Percentiles rank a stretch among this genome's conserved stretches.
phyloP scores from a whole-genome alignment of 2,888 invertebrate species.

The Exephanes ischioxanthus region DNA sequence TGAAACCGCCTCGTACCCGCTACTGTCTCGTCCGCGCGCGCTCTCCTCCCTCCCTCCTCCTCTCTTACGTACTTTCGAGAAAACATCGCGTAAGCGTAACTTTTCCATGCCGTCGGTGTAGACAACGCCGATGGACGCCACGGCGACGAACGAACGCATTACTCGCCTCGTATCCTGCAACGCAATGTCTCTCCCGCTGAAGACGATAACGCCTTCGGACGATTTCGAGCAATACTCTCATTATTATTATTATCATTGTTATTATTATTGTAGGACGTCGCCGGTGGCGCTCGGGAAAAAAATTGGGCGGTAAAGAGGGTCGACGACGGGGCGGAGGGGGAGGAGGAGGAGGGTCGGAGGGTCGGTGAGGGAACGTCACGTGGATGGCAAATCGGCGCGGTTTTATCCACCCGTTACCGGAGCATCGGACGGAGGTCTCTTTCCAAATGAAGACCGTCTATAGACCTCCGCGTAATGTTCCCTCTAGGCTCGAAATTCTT shows the following conservation, averaged over 20 bases:
- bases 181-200: neutral
- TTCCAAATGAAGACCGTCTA: constrained; percentile 42
- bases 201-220: constrained; percentile 22
- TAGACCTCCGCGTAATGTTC: constrained; percentile 26
- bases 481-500: constrained; percentile 60
- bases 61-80: constrained; percentile 80
- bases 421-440: constrained; percentile 56
- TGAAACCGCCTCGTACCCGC: constrained; percentile 30
- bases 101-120: constrained; percentile 62
- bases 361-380: constrained; percentile 70
- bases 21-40: constrained; percentile 31
- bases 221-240: constrained; percentile 16
- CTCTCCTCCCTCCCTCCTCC: constrained; percentile 64
- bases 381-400: constrained; percentile 70
- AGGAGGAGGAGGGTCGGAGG: neutral
- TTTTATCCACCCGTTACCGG: constrained; percentile 57
- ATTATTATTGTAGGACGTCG: constrained; percentile 36
- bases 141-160: constrained; percentile 29
- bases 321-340: neutral
- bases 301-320: constrained; percentile 40
- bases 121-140: constrained; percentile 44
- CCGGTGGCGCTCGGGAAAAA: constrained; percentile 45
- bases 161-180: neutral
- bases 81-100: constrained; percentile 77
- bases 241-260: constrained; percentile 33